A percentile compares a stretch with the other conserved stretches of the same genome.
These are phyloP conservation scores for Streptopelia turtur DNA, from an alignment of 2,797 vertebrate species.

Conservation along the genomic window DNA sequence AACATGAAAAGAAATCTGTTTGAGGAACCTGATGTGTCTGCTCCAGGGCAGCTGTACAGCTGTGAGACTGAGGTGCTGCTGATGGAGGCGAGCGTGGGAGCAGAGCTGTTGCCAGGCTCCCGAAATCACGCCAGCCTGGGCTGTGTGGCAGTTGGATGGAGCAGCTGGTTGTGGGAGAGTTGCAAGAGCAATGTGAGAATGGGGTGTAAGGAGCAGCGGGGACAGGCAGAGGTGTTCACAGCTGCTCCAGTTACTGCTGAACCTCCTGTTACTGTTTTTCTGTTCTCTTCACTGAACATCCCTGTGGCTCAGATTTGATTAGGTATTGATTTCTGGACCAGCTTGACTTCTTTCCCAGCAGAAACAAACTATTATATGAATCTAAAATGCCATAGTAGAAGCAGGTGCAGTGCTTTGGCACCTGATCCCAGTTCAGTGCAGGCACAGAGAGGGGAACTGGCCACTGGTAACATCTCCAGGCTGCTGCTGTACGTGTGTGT, in stretches of 20 bases:
- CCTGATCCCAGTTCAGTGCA: neutral
- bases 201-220: neutral
- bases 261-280: neutral
- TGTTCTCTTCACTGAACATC: neutral
- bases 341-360: neutral
- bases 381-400: neutral
- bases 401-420: neutral
- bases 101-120: neutral
- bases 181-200: neutral
- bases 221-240: conserved; percentile 19
- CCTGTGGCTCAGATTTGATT: neutral
- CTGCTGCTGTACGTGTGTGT: rapidly evolving
- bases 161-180: conserved; percentile 42
- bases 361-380: neutral
- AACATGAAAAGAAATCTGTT: neutral
- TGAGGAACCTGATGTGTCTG: neutral
- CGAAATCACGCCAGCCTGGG: neutral
- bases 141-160: neutral
- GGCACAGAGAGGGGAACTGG: neutral
- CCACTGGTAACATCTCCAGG: rapidly evolving
- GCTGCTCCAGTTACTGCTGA: neutral
- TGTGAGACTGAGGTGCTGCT: neutral
- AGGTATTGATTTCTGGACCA: neutral
- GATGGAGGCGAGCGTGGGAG: neutral
- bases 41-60: neutral